A percentile compares a stretch with the other conserved stretches of the same genome.
Conservation (phyloP, 2,113 vertebrate species). For the Actenoides hombroni region DNA sequence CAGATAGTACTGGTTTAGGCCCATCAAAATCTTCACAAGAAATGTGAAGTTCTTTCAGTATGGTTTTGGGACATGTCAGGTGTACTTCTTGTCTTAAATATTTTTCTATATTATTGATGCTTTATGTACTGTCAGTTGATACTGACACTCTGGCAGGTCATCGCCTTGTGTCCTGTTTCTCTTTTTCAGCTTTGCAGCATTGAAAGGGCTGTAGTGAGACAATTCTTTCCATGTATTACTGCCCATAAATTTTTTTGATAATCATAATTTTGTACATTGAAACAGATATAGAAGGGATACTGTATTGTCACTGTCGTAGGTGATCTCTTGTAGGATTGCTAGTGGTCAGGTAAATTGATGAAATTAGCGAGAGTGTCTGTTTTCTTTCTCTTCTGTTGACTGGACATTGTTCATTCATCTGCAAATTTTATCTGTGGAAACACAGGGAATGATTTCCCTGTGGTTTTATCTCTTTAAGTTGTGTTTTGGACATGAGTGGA, state of each 20-base stretch:
- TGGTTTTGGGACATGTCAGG: rapidly evolving
- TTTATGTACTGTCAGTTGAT: background rate
- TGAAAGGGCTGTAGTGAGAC: background rate
- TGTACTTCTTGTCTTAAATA: background rate
- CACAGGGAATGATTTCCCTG: background rate
- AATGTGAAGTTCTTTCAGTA: background rate
- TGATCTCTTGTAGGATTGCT: background rate
- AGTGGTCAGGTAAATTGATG: background rate
- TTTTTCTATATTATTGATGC: background rate
- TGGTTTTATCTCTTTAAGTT: background rate
- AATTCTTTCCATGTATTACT: background rate
- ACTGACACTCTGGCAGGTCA: background rate
- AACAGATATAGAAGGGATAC: background rate
- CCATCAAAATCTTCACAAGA: background rate
- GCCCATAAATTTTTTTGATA: background rate
- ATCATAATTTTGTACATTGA: background rate
- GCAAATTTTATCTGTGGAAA: background rate
- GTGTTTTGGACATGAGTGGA: background rate
- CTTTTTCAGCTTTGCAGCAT: background rate
- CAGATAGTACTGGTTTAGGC: background rate
- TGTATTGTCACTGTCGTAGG: background rate
- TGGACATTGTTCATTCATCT: background rate
- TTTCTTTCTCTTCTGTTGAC: background rate
- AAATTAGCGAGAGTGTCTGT: background rate
- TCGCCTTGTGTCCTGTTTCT: background rate